phyloP scores from a whole-genome alignment of 2,888 invertebrate species.

The Microplitis deprimator region DNA sequence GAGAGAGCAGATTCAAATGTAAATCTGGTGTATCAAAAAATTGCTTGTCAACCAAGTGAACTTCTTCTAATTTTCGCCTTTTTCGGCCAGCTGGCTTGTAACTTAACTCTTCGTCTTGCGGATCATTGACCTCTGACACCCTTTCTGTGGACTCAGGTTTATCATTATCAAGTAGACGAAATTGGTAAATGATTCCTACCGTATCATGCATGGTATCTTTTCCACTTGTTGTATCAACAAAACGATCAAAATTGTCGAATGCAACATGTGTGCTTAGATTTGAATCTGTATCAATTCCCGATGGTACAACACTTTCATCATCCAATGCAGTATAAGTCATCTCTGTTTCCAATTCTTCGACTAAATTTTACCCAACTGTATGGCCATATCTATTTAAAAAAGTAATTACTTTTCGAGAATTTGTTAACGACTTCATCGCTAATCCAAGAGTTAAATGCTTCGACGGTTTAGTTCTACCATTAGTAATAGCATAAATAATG shows the following conservation, averaged over 20 bases:
- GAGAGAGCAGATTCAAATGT: too few relatives aligned
- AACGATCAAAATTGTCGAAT: slow-evolving; percentile 39
- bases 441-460: slow-evolving; percentile 53
- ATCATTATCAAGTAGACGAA: background rate
- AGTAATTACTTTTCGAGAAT: slow-evolving; percentile 52
- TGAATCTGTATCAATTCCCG: slow-evolving; percentile 36
- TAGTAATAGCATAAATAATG: slow-evolving; percentile 13
- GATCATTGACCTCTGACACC: too few relatives aligned
- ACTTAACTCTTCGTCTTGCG: too few relatives aligned
- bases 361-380: slow-evolving; percentile 49
- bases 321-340: slow-evolving; percentile 17
- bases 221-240: slow-evolving; percentile 44
- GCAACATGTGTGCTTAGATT: slow-evolving; percentile 47
- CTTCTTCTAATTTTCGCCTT: too few relatives aligned
- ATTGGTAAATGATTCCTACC: slow-evolving; percentile 35
- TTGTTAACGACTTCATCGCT: slow-evolving; percentile 53
- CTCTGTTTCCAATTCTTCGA: slow-evolving; percentile 47
- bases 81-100: too few relatives aligned
- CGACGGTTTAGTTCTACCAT: slow-evolving; percentile 30
- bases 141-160: too few relatives aligned
- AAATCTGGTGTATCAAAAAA: too few relatives aligned
- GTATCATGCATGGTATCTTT: slow-evolving; percentile 48
- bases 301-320: slow-evolving; percentile 40
- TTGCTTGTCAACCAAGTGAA: too few relatives aligned
- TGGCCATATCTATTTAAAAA: slow-evolving; percentile 49